phyloP scores from a whole-genome alignment of 2,888 invertebrate genomes.

The Drepanosiphum platanoidis region DNA sequence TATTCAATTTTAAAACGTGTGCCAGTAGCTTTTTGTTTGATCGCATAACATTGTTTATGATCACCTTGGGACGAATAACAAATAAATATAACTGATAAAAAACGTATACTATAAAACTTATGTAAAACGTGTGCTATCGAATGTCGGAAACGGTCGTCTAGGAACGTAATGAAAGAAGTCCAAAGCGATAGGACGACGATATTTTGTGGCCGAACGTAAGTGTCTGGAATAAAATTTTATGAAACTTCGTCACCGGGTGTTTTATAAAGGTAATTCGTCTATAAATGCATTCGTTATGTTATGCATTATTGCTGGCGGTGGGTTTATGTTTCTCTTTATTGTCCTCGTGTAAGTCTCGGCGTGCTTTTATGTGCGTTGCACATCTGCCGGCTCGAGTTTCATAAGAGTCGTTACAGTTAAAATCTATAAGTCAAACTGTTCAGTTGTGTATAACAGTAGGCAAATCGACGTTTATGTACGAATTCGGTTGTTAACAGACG shows the following conservation, averaged over 20 bases:
- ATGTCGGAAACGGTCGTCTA: not conserved
- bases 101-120: not conserved
- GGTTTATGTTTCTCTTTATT: slow-evolving; percentile 17
- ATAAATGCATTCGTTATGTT: slow-evolving; percentile 14
- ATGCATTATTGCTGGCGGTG: slow-evolving; percentile 17
- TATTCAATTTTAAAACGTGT: slow-evolving; percentile 25
- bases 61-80: slow-evolving; percentile 28
- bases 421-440: not conserved
- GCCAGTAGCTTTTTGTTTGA: not conserved
- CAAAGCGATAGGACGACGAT: not conserved
- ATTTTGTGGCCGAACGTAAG: not conserved
- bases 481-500: too few relatives aligned
- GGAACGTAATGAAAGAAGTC: not conserved
- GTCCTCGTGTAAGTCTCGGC: not conserved
- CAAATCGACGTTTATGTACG: too few relatives aligned
- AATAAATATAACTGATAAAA: slow-evolving; percentile 20
- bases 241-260: slow-evolving; percentile 25
- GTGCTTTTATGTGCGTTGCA: not conserved
- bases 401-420: not conserved
- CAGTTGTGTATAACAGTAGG: too few relatives aligned
- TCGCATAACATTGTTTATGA: slow-evolving; percentile 22
- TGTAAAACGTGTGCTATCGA: not conserved
- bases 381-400: not conserved
- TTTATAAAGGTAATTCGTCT: slow-evolving; percentile 36
- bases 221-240: slow-evolving; percentile 27